phyloP scores from a whole-genome alignment of 1,140 invertebrate genomes.

The Calycopis cecrops region DNA sequence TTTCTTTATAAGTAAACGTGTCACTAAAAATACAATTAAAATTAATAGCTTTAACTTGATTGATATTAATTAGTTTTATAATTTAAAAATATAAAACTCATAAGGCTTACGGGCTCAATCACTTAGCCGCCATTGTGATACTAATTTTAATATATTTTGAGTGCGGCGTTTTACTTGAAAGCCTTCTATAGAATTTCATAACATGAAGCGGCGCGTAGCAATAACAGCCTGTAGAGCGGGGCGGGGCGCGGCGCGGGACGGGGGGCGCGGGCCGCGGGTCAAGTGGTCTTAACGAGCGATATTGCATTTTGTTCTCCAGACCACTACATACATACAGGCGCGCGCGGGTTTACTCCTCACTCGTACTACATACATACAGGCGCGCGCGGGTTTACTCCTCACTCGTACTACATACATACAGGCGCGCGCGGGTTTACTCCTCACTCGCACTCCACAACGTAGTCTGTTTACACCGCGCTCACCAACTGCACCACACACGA shows the following conservation, averaged over 20 bases:
- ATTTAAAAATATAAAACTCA: too few relatives aligned
- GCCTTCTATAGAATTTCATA: conserved; percentile 26
- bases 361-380: conserved; percentile 9
- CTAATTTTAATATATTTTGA: conserved; percentile 13
- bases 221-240: conserved; percentile 50
- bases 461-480: too few relatives aligned
- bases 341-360: background rate
- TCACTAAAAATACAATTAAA: too few relatives aligned
- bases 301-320: conserved; percentile 57
- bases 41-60: too few relatives aligned
- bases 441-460: background rate
- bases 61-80: too few relatives aligned
- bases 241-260: conserved; percentile 42
- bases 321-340: conserved; percentile 17
- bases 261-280: conserved; percentile 48
- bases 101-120: background rate
- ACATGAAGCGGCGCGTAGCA: conserved; percentile 26
- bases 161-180: conserved; percentile 8
- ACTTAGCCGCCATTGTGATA: background rate
- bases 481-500: too few relatives aligned
- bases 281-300: conserved; percentile 66
- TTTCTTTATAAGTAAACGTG: too few relatives aligned
- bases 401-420: conserved; percentile 9
- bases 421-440: background rate
- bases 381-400: background rate